These are phyloP conservation scores for Cotesia typhae DNA, from an alignment of 1,140 invertebrate species.

Conservation along the genomic window DNA sequence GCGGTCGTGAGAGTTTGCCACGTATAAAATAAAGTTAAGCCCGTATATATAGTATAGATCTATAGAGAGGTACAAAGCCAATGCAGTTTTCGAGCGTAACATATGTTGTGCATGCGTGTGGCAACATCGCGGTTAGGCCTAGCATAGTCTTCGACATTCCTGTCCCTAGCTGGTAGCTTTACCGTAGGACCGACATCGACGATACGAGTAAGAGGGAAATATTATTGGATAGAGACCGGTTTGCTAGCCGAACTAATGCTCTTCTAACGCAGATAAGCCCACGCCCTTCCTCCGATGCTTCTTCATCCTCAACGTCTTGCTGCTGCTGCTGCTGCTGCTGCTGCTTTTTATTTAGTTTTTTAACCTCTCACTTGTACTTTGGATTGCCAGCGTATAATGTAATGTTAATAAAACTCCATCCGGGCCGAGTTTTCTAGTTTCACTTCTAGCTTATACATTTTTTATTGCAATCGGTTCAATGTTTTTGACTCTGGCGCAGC, in stretches of 20 bases:
- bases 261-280: constrained; percentile 39
- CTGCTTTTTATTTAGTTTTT: constrained; percentile 27
- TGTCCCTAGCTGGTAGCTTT: constrained; percentile 24
- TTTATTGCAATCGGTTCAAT: constrained; percentile 49
- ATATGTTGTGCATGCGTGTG: constrained; percentile 40
- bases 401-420: constrained; percentile 31
- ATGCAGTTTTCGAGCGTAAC: constrained; percentile 26
- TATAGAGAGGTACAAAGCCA: too few species aligned
- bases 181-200: neutral
- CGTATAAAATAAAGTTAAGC: neutral
- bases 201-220: neutral
- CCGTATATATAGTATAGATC: constrained; percentile 11
- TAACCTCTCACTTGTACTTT: constrained; percentile 24
- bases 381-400: constrained; percentile 34
- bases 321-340: neutral
- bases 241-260: constrained; percentile 39
- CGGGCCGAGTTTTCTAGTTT: constrained; percentile 34
- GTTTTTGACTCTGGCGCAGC: constrained; percentile 36
- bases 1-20: constrained; percentile 15
- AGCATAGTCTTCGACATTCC: constrained; percentile 25
- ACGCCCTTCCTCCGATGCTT: constrained; percentile 27
- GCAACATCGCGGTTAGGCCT: constrained; percentile 37
- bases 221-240: constrained; percentile 32
- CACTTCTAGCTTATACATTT: constrained; percentile 15
- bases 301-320: constrained; percentile 16